Conservation (phyloP, 2,797 vertebrate genomes). For the Channa striata region DNA sequence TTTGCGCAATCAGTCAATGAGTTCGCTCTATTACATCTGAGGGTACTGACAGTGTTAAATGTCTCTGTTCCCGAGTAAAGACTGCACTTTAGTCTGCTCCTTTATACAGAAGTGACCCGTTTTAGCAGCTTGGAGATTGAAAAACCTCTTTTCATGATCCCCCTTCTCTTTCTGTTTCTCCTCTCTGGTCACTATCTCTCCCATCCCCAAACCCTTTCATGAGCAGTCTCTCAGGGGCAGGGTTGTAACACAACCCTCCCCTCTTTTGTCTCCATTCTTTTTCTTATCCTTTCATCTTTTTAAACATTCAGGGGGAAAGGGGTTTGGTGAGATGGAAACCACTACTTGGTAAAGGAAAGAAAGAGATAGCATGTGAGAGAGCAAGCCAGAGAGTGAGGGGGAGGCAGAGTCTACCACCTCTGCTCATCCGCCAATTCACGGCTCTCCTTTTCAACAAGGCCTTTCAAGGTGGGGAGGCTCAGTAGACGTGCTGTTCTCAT, state of each 20-base stretch:
- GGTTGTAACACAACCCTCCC: conserved; percentile 82
- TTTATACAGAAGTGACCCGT: conserved; percentile 74
- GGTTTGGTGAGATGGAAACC: conserved; percentile 83
- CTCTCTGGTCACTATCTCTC: conserved; percentile 80
- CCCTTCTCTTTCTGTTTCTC: conserved; percentile 69
- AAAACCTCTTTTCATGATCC: conserved; percentile 76
- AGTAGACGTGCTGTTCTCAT: conserved; percentile 59
- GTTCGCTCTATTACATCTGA: conserved; percentile 50
- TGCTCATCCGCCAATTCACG: conserved; percentile 77
- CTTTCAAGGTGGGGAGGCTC: conserved; percentile 76
- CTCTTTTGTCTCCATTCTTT: conserved; percentile 85
- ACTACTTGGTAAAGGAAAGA: conserved; percentile 79
- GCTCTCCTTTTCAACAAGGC: conserved; percentile 76
- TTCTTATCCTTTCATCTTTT: conserved; percentile 88
- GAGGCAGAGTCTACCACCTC: conserved; percentile 46
- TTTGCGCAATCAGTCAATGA: conserved; percentile 60
- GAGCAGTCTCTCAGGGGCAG: conserved; percentile 82
- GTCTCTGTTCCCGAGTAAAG: conserved; percentile 67
- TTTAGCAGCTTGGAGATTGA: conserved; percentile 69
- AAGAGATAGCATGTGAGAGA: conserved; percentile 76
- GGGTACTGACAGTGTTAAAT: conserved; percentile 68
- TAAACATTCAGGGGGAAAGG: conserved; percentile 82
- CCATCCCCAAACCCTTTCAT: conserved; percentile 85
- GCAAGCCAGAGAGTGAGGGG: conserved; percentile 40
- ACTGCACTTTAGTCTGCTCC: conserved; percentile 68